Evolutionary conservation across 1,140 invertebrate species (phyloP).

Genomic region (Drosophila prosaltans): DNA sequence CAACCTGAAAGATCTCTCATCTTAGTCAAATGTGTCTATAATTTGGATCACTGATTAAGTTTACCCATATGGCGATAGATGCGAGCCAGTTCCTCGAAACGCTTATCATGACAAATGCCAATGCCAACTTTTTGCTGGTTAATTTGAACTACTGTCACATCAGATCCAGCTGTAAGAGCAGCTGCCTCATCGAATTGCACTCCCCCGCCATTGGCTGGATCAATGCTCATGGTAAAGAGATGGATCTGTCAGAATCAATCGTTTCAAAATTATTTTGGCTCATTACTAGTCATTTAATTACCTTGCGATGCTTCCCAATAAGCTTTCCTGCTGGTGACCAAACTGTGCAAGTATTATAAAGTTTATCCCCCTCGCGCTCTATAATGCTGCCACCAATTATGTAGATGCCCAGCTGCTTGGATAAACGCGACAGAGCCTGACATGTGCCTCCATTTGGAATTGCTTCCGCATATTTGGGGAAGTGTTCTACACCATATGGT

Average conservation of each 20-base stretch:
- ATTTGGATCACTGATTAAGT: neutral
- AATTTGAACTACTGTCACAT: constrained; percentile 90
- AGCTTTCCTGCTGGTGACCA: constrained; percentile 92
- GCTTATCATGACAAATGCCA: constrained; percentile 97
- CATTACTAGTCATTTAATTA: constrained; percentile 19
- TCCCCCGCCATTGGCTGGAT: constrained; percentile 86
- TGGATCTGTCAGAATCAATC: constrained; percentile 86
- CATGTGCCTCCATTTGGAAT: constrained; percentile 91
- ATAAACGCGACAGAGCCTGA: constrained; percentile 87
- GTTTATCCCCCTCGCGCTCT: constrained; percentile 86
- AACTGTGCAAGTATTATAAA: constrained; percentile 96
- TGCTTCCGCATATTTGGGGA: constrained; percentile 92
- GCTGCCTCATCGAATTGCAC: constrained; percentile 96
- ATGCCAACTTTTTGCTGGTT: constrained; percentile 91
- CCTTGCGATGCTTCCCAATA: constrained; percentile 89
- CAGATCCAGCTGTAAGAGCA: constrained; percentile 89
- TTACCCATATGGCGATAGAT: constrained; percentile 88
- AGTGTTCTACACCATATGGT: constrained; percentile 91
- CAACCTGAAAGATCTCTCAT: constrained; percentile 86
- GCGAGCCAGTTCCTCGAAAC: constrained; percentile 94
- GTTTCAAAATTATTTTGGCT: no score
- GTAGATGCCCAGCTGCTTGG: constrained; percentile 90
- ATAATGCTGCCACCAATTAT: constrained; percentile 96
- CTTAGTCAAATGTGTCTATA: no score
- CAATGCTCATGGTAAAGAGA: constrained; percentile 97